phyloP scores from a whole-genome alignment of 2,888 invertebrate genomes.

The Eristalis pertinax region DNA sequence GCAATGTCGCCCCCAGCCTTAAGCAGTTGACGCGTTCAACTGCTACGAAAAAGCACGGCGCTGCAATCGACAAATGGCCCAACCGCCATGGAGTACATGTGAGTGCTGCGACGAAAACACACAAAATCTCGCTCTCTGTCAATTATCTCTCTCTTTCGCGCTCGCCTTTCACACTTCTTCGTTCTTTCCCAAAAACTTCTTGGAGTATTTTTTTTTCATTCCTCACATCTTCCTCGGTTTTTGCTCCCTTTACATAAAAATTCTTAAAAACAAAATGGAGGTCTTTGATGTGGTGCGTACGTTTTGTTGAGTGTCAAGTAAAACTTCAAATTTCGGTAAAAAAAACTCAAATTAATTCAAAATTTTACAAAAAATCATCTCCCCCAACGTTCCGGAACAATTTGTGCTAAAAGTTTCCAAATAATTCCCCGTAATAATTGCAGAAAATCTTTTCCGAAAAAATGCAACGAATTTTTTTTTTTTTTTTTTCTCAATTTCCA shows the following conservation, averaged over 20 bases:
- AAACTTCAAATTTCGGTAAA: slow-evolving; percentile 80
- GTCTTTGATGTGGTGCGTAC: slow-evolving; percentile 82
- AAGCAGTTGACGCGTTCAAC: neutral
- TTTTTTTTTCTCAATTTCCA: slow-evolving; percentile 18
- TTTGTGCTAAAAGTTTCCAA: slow-evolving; percentile 73
- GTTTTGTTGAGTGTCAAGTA: slow-evolving; percentile 80
- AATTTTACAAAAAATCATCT: slow-evolving; percentile 74
- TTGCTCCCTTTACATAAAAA: slow-evolving; percentile 73
- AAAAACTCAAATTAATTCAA: slow-evolving; percentile 77
- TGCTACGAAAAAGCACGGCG: neutral
- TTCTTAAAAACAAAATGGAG: slow-evolving; percentile 81
- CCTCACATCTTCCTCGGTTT: slow-evolving; percentile 66
- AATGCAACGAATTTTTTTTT: slow-evolving; percentile 39
- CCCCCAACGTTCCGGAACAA: slow-evolving; percentile 73
- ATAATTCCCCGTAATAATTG: slow-evolving; percentile 75
- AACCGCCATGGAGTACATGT: slow-evolving; percentile 38
- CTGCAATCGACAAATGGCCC: neutral
- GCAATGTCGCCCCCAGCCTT: slow-evolving; percentile 8
- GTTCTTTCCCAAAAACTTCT: slow-evolving; percentile 51
- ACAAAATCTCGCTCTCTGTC: slow-evolving; percentile 45
- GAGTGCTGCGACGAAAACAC: slow-evolving; percentile 49
- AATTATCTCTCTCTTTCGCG: slow-evolving; percentile 24
- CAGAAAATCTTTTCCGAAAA: slow-evolving; percentile 76
- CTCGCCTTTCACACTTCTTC: slow-evolving; percentile 28
- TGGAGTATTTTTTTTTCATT: slow-evolving; percentile 47